These are phyloP conservation scores for Agapostemon virescens DNA, from an alignment of 2,888 invertebrate species.

Conservation along the genomic window DNA sequence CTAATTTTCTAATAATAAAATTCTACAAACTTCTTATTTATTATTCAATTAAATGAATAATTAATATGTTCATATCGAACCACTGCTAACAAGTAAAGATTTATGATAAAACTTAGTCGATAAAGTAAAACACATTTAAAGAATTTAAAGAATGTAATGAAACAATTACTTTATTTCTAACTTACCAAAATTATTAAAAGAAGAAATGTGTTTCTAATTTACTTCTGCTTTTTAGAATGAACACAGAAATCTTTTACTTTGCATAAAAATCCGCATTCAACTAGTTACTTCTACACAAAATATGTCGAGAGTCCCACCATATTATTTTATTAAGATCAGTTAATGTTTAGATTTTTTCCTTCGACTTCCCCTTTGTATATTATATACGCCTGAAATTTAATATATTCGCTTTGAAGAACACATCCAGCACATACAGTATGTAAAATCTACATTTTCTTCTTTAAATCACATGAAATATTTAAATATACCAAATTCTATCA, in stretches of 20 bases:
- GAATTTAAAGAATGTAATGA: no score
- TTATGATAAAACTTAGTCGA: no score
- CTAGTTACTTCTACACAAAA: neutral
- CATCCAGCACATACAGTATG: neutral
- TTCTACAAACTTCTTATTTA: no score
- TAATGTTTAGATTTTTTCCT: neutral
- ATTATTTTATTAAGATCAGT: neutral
- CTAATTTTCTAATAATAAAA: no score
- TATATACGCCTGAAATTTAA: neutral
- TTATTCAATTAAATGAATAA: no score
- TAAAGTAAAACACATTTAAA: no score
- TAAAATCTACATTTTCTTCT: neutral
- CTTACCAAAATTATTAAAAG: no score
- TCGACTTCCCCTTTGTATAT: neutral
- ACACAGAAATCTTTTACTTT: neutral
- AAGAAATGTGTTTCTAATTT: neutral
- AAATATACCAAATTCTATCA: neutral
- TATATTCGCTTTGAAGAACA: neutral
- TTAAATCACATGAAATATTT: neutral
- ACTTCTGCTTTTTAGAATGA: neutral
- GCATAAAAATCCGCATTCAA: neutral
- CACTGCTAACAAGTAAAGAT: no score
- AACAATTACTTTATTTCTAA: no score
- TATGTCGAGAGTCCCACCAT: neutral
- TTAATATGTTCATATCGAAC: no score